These are phyloP conservation scores for Rhynchotus rufescens DNA, from an alignment of 2,797 vertebrate species.

Conservation along the genomic window DNA sequence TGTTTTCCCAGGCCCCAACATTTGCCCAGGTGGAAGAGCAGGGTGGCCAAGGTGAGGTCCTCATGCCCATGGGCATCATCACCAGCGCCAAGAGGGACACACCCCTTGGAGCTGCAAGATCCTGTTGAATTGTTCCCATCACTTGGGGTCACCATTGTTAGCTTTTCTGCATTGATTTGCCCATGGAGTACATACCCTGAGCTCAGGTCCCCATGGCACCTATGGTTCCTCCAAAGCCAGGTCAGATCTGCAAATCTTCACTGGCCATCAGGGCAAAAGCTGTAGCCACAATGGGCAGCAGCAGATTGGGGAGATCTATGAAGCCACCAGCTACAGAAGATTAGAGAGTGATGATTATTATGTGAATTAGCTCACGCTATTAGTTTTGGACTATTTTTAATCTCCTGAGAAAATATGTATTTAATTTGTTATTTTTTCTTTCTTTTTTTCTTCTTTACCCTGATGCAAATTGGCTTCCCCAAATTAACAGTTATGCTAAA, in stretches of 20 bases:
- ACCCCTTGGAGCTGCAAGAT: no score
- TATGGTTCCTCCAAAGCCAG: not conserved
- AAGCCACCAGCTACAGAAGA: not conserved
- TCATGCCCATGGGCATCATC: no score
- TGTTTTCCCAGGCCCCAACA: not conserved
- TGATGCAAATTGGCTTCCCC: conserved; percentile 15
- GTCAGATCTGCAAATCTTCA: conserved; percentile 40
- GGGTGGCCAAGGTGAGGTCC: not conserved
- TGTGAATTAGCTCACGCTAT: conserved; percentile 51
- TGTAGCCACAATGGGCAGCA: no score
- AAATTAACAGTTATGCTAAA: conserved; percentile 55
- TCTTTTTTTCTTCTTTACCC: not conserved
- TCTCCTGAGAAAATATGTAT: conserved; percentile 39
- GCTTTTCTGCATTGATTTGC: no score
- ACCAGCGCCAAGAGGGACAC: no score
- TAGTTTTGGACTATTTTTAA: conserved; percentile 64
- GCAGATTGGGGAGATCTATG: not conserved
- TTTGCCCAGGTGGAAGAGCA: conserved; percentile 37
- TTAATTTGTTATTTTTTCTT: not conserved
- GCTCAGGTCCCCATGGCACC: not conserved
- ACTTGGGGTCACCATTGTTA: not conserved
- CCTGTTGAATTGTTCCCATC: conserved; percentile 7
- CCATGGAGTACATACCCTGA: no score
- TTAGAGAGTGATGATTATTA: not conserved
- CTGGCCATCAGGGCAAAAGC: conserved; percentile 35